A percentile compares a stretch with the other conserved stretches of the same genome.
Conservation (phyloP, 1,140 invertebrate species). For the Tetragonula clypearis region DNA sequence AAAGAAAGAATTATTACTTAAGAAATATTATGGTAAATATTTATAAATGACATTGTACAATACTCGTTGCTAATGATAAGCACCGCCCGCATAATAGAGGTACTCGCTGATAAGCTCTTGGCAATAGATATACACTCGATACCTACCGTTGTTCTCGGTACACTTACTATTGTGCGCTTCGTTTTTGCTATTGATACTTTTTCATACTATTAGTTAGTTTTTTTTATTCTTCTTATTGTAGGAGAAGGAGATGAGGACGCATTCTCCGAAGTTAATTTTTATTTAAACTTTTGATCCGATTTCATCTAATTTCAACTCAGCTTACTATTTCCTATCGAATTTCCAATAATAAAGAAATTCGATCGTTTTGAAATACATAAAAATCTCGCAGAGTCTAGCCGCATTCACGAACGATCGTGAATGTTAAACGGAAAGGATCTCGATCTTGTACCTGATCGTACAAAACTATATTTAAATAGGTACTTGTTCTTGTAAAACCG, state of each 20-base stretch:
- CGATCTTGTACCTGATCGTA: constrained; percentile 10
- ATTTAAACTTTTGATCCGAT: neutral
- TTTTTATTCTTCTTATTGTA: constrained; percentile 1
- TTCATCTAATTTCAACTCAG: too few relatives aligned
- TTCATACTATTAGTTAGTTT: neutral
- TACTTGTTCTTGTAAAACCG: constrained; percentile 9
- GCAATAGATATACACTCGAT: constrained; percentile 10
- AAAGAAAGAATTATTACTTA: neutral
- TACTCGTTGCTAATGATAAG: constrained; percentile 61
- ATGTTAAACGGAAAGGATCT: neutral
- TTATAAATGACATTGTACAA: constrained; percentile 41
- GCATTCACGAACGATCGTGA: neutral
- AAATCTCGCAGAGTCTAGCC: neutral
- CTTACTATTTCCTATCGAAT: neutral
- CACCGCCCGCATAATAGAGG: constrained; percentile 35
- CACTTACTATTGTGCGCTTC: neutral
- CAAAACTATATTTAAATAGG: neutral
- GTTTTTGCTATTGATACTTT: too few relatives aligned
- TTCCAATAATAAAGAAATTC: neutral
- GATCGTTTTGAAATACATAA: neutral
- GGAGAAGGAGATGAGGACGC: neutral
- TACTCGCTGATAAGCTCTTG: constrained; percentile 30
- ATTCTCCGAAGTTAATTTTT: neutral
- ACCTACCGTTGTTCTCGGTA: neutral
- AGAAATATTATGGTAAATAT: neutral